Evolutionary conservation across 2,797 vertebrate species (phyloP), one percentile per base, ranked within the genome.

Genomic region (Arnoldichthys spilopterus): DNA sequence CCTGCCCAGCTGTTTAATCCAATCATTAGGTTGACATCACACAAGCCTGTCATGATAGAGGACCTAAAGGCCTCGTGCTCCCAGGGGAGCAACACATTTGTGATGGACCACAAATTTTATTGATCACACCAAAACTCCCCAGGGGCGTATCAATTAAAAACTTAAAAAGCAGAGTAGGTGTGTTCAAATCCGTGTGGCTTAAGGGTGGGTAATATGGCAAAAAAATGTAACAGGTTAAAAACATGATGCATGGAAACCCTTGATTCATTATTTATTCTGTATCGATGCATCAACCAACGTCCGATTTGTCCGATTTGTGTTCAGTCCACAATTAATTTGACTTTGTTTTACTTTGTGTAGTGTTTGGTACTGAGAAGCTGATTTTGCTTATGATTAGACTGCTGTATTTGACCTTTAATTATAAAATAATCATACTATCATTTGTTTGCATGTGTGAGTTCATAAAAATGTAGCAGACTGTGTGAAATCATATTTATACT

Each of bases 1-100:
- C 74, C 78, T 80, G 74, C 78, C 79, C 79, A 85, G 81, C 79
- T 78, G 80, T 69, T 79, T 87, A 86, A 86, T 88, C 80, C 64
- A 81, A 77, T 88, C 69, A 79, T 79, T 66, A 77, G 76, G 59
- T 74, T 80, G 63, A 84, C 67, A 74, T 86, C 73, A 74, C 73
- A 82, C 78, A 34, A 28, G 70, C 11, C 15, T 47, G 18, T 66
- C 76, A 71, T 78, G 30, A 75, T 30, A 47, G 58, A 58, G 47
- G 59, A 83, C 76, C 61, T 73, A 67, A 28, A 47, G 47, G 43
- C 66, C 58, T 64, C 30, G 40, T 24, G 26, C 59, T 34, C 59
- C 45, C 76, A 73, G 62, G 63, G 61, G 40, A 83, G 49, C 8
- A 11, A 76, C 22, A 51, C 2, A 22, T 59, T 20, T 53, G 45